Percentiles rank a stretch among this genome's conserved stretches.
phyloP scores from a whole-genome alignment of 2,888 invertebrate species.

The Pristionchus mayeri region DNA sequence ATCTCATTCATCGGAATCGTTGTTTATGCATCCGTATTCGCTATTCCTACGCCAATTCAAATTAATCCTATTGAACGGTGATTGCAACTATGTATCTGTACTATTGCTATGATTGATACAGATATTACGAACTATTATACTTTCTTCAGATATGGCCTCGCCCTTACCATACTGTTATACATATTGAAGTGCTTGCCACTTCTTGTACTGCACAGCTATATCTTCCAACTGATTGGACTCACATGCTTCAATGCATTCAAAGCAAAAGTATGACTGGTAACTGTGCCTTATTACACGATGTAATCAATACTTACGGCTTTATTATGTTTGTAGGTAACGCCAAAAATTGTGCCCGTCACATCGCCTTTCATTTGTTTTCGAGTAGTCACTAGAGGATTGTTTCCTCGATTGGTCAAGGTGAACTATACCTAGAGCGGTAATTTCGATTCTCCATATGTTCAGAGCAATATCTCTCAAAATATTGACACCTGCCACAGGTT shows the following conservation, averaged over 20 bases:
- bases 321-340: slow-evolving; percentile 54
- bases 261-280: slow-evolving; percentile 83
- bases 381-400: slow-evolving; percentile 94
- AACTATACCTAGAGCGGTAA: slow-evolving; percentile 79
- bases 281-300: neutral
- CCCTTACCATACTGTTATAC: neutral
- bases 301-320: neutral
- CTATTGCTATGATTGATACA: no score
- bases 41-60: no score
- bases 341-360: slow-evolving; percentile 89
- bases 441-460: neutral
- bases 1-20: no score
- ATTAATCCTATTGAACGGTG: no score
- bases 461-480: neutral
- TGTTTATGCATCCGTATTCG: no score
- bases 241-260: slow-evolving; percentile 93
- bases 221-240: slow-evolving; percentile 78
- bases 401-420: slow-evolving; percentile 87
- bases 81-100: no score
- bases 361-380: slow-evolving; percentile 95
- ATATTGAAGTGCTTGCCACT: slow-evolving; percentile 48
- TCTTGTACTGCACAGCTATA: slow-evolving; percentile 75
- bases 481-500: neutral
- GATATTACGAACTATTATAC: no score
- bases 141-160: neutral